These are phyloP conservation scores for Pyxicephalus adspersus DNA, from an alignment of 2,113 vertebrate species.

Conservation along the genomic window DNA sequence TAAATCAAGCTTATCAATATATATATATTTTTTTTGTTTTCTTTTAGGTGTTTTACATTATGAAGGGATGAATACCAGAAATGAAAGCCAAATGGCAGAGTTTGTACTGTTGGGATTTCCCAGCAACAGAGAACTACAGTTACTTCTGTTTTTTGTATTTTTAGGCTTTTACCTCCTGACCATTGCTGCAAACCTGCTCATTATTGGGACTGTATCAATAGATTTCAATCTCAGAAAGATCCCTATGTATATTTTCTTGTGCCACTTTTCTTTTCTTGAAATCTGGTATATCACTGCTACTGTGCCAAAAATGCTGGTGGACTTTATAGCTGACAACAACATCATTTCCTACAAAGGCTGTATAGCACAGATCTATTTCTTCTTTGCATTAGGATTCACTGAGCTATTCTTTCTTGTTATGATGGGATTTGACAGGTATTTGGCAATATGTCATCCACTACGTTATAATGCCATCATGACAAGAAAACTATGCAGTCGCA, in stretches of 20 bases:
- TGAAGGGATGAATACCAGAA: neutral
- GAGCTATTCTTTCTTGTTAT: slow-evolving; percentile 46
- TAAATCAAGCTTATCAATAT: neutral
- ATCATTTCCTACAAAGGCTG: slow-evolving; percentile 32
- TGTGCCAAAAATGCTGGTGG: slow-evolving; percentile 44
- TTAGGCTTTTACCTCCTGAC: slow-evolving; percentile 30
- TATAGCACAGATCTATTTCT: slow-evolving; percentile 40
- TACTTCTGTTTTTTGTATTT: slow-evolving; percentile 17
- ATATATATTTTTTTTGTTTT: neutral
- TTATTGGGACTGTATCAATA: slow-evolving; percentile 1
- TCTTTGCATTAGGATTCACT: slow-evolving; percentile 43
- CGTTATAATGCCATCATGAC: slow-evolving; percentile 18
- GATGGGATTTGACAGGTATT: slow-evolving; percentile 44
- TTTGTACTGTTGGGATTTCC: slow-evolving; percentile 44
- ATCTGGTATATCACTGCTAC: slow-evolving; percentile 40
- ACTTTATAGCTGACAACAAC: slow-evolving; percentile 24
- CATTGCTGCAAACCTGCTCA: slow-evolving; percentile 20
- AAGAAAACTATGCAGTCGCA: neutral
- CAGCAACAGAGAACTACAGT: slow-evolving; percentile 2
- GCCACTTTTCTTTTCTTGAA: slow-evolving; percentile 46
- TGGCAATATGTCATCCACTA: slow-evolving; percentile 43
- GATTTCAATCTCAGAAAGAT: neutral
- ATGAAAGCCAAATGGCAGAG: slow-evolving; percentile 5
- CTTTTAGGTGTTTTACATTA: neutral
- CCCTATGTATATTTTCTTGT: slow-evolving; percentile 49